Conservation (phyloP, 2,888 invertebrate genomes). For the Boloria selene region DNA sequence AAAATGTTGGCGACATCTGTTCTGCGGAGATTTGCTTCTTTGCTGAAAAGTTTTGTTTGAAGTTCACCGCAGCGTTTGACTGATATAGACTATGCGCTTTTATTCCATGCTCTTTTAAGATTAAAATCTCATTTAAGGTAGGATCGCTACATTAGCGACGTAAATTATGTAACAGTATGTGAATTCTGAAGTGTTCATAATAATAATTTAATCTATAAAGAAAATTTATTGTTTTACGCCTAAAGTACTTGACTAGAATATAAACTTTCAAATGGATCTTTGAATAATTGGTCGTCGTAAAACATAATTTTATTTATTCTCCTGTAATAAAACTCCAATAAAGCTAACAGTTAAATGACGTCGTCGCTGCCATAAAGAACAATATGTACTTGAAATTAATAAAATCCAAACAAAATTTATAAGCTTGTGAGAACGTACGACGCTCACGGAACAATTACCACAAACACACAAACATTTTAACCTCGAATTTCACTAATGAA, state of each 20-base stretch:
- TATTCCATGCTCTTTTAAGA: slow-evolving; percentile 29
- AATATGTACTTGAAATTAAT: slow-evolving; percentile 53
- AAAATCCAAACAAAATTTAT: slow-evolving; percentile 63
- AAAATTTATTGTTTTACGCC: not conserved
- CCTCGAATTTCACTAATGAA: slow-evolving; percentile 79
- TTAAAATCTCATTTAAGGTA: slow-evolving; percentile 11
- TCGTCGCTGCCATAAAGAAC: slow-evolving; percentile 19
- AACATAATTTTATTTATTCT: slow-evolving; percentile 14
- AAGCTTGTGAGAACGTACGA: slow-evolving; percentile 57
- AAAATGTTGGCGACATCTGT: slow-evolving; percentile 69
- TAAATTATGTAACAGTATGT: slow-evolving; percentile 43
- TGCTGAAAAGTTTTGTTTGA: slow-evolving; percentile 61
- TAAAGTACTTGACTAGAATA: not conserved
- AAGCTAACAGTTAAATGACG: slow-evolving; percentile 17
- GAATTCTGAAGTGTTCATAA: slow-evolving; percentile 59
- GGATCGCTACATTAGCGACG: not conserved
- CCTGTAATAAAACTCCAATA: slow-evolving; percentile 21
- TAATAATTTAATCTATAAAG: not conserved
- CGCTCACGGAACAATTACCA: slow-evolving; percentile 76
- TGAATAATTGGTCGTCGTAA: slow-evolving; percentile 16
- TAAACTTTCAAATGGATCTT: slow-evolving; percentile 2
- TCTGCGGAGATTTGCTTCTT: slow-evolving; percentile 62
- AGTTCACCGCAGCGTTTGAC: slow-evolving; percentile 16
- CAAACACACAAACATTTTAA: slow-evolving; percentile 75
- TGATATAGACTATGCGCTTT: slow-evolving; percentile 20